Conservation (phyloP, 2,888 invertebrate genomes). For the Pammene fasciana region DNA sequence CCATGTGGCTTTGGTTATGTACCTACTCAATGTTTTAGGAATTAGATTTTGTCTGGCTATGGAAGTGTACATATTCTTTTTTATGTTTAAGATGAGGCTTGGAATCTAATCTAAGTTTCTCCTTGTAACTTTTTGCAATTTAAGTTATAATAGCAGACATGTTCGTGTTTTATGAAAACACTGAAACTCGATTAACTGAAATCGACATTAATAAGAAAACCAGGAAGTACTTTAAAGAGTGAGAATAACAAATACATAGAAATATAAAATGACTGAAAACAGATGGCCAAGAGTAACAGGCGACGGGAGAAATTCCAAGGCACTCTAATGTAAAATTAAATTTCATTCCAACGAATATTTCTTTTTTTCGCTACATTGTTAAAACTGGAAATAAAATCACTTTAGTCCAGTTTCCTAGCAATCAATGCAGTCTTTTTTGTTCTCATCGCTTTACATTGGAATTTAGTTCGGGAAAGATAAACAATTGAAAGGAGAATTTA, state of each 20-base stretch:
- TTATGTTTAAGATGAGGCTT: too few relatives aligned
- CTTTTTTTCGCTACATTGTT: constrained; percentile 25
- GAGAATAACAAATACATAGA: constrained; percentile 36
- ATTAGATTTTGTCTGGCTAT: too few relatives aligned
- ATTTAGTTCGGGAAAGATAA: constrained; percentile 12
- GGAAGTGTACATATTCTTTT: too few relatives aligned
- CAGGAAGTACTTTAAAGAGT: neutral
- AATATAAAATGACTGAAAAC: constrained; percentile 42
- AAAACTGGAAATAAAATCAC: constrained; percentile 30
- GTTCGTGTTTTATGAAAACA: too few relatives aligned
- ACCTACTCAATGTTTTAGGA: too few relatives aligned
- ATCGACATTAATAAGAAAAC: too few relatives aligned
- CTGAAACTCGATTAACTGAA: too few relatives aligned
- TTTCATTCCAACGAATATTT: constrained; percentile 40
- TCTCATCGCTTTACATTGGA: constrained; percentile 19
- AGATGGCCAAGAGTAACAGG: constrained; percentile 32
- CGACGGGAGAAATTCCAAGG: constrained; percentile 38
- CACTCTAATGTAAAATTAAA: constrained; percentile 45
- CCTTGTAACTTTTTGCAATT: too few relatives aligned
- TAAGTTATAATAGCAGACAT: too few relatives aligned
- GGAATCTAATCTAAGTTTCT: too few relatives aligned
- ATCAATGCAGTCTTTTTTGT: constrained; percentile 31
- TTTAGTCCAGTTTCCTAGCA: constrained; percentile 23
- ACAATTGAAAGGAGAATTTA: constrained; percentile 11
- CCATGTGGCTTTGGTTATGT: too few relatives aligned